Percentiles rank a stretch among this genome's conserved stretches.
phyloP scores from a whole-genome alignment of 2,113 vertebrate genomes.

The human region GRCh38 chr6:53632001-53632500 shows the following conservation, averaged over 20 bases:
- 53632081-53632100: background rate
- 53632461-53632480: slow-evolving; percentile 4
- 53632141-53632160: background rate
- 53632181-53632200: background rate
- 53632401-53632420: background rate
- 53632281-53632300: background rate
- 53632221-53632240: background rate
- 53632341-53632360: background rate
- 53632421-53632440: background rate
- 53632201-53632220: background rate
- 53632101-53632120: background rate
- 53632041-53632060: background rate
- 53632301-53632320: background rate
- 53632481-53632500: background rate
- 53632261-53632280: background rate
- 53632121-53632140: background rate
- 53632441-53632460: background rate
- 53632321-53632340: background rate
- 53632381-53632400: background rate
- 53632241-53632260: background rate
- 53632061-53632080: background rate
- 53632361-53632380: background rate
- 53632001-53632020: background rate
- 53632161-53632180: background rate
- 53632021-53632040: background rate